Conservation (phyloP, 2,888 invertebrate species). For the Volucella bombylans region DNA sequence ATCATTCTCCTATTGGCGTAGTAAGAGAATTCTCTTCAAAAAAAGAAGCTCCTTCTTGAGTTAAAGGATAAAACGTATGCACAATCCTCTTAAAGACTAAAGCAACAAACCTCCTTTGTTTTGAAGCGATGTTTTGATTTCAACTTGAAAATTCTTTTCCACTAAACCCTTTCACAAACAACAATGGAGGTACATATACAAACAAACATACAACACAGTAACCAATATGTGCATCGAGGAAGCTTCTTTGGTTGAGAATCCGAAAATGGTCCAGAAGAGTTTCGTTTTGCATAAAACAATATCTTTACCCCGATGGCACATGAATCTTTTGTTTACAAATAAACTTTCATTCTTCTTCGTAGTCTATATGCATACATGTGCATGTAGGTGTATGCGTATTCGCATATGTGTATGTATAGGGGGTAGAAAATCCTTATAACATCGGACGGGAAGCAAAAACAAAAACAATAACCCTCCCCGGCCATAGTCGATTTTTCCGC, state of each 20-base stretch:
- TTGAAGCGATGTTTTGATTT: slow-evolving; percentile 59
- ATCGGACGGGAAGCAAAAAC: slow-evolving; percentile 40
- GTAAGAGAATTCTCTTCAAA: too few species aligned
- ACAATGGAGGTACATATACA: background rate
- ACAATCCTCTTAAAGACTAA: slow-evolving; percentile 22
- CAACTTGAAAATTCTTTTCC: slow-evolving; percentile 11
- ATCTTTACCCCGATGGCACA: slow-evolving; percentile 30
- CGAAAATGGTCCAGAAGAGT: slow-evolving; percentile 17
- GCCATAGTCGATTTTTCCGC: slow-evolving; percentile 67
- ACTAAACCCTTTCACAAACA: background rate
- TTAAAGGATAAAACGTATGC: background rate
- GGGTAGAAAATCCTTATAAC: slow-evolving; percentile 41
- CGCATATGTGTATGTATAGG: background rate
- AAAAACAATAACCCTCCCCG: slow-evolving; percentile 70
- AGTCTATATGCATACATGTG: background rate
- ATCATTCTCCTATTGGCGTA: too few species aligned
- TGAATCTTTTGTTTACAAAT: slow-evolving; percentile 39
- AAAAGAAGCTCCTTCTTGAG: background rate
- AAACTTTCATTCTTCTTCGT: slow-evolving; percentile 27
- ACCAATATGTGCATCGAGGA: slow-evolving; percentile 31
- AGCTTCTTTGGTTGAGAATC: slow-evolving; percentile 14
- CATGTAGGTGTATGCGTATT: background rate
- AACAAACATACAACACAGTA: slow-evolving; percentile 1
- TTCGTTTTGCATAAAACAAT: slow-evolving; percentile 44
- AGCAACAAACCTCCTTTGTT: slow-evolving; percentile 36